These are phyloP conservation scores for Lapara coniferarum DNA, from an alignment of 2,888 invertebrate genomes.

Conservation along the genomic window DNA sequence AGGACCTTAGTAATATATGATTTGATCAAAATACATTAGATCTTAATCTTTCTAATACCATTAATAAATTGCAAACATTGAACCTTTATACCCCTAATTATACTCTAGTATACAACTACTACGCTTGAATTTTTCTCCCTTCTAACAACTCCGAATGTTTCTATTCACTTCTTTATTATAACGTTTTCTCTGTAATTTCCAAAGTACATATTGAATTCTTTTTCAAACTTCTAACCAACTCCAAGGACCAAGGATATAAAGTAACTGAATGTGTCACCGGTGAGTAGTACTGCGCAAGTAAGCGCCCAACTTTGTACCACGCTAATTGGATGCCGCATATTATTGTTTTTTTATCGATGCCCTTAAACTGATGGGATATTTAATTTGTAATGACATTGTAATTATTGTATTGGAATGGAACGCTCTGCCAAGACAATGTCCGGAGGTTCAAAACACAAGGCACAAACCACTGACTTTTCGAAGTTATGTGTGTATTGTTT, in stretches of 20 bases:
- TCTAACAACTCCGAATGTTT: neutral
- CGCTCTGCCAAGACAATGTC: too few relatives aligned
- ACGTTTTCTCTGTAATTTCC: neutral
- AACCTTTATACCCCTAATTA: too few relatives aligned
- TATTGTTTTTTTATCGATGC: conserved; percentile 25
- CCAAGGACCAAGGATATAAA: neutral
- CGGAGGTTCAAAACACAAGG: too few relatives aligned
- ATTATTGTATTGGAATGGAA: too few relatives aligned
- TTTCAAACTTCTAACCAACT: neutral
- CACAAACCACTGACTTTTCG: too few relatives aligned
- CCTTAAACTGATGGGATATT: neutral
- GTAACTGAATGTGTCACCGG: conserved; percentile 3
- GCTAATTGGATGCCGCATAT: conserved; percentile 20
- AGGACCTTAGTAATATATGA: too few relatives aligned
- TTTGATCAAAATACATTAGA: too few relatives aligned
- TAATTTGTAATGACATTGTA: conserved; percentile 21
- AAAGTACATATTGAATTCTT: conserved; percentile 3
- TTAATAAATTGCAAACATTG: too few relatives aligned
- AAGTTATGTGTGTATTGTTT: too few relatives aligned
- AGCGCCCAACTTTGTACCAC: conserved; percentile 29
- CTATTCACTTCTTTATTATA: neutral
- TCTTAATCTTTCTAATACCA: too few relatives aligned
- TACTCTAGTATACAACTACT: too few relatives aligned
- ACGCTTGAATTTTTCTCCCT: neutral
- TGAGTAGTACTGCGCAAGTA: neutral